Evolutionary conservation across 2,888 invertebrate genomes (phyloP).

Genomic region (Helicoverpa assulta): DNA sequence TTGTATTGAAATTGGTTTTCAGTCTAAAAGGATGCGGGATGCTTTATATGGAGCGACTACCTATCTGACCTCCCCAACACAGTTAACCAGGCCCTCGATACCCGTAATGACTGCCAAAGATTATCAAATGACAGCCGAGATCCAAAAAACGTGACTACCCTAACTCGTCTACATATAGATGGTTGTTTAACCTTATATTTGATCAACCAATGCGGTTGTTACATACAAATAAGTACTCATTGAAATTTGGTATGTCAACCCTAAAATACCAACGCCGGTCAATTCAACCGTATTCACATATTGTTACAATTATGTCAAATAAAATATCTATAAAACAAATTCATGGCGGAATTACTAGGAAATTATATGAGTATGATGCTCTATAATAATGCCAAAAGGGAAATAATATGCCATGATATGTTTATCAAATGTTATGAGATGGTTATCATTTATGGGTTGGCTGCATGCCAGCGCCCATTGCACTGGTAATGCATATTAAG

Average conservation of each 20-base stretch:
- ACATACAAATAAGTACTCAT: background rate
- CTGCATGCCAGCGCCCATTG: slow-evolving; percentile 32
- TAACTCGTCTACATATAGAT: no score
- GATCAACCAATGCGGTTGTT: background rate
- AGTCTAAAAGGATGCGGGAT: no score
- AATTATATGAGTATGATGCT: slow-evolving; percentile 7
- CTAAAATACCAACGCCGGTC: slow-evolving; percentile 15
- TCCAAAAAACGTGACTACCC: no score
- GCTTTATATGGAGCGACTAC: no score
- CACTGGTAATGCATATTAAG: slow-evolving; percentile 28
- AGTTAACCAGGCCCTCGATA: no score
- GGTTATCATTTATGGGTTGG: slow-evolving; percentile 38
- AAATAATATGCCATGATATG: slow-evolving; percentile 34
- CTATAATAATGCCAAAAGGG: slow-evolving; percentile 15
- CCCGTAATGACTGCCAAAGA: no score
- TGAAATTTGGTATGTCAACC: slow-evolving; percentile 11
- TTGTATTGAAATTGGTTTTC: no score
- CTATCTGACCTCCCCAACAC: no score
- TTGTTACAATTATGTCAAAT: slow-evolving; percentile 17
- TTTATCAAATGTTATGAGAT: slow-evolving; percentile 50
- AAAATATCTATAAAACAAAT: slow-evolving; percentile 21
- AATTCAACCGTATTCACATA: slow-evolving; percentile 4
- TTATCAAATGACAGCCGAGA: no score
- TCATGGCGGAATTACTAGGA: slow-evolving; percentile 11
- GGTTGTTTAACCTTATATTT: no score